Percentiles rank a stretch among this genome's conserved stretches.
Evolutionary conservation across 2,888 invertebrate species (phyloP).

Genomic region (Criorhina ranunculi): DNA sequence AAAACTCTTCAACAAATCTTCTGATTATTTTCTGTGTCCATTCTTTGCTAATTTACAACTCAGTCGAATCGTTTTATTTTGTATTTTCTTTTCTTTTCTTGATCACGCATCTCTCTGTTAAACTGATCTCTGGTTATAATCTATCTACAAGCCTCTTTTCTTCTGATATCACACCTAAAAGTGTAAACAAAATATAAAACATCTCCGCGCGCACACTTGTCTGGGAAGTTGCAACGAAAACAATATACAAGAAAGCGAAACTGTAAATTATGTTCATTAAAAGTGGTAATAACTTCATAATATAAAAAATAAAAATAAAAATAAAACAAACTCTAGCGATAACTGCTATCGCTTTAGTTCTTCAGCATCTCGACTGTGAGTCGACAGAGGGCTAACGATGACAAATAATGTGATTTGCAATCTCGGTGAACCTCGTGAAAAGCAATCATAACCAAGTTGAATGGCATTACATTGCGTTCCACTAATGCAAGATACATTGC

Average conservation of each 20-base stretch:
- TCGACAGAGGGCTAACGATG: conserved; percentile 15
- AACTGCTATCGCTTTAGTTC: conserved; percentile 65
- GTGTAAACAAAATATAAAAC: conserved; percentile 36
- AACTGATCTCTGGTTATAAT: conserved; percentile 40
- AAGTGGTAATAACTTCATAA: conserved; percentile 57
- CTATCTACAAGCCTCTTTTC: conserved; percentile 36
- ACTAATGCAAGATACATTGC: not conserved
- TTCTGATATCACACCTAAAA: conserved; percentile 48
- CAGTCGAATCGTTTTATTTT: not conserved
- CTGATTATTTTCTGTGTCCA: not conserved
- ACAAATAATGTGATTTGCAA: conserved; percentile 65
- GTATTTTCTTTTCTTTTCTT: not conserved
- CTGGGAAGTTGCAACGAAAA: conserved; percentile 59
- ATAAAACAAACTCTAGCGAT: conserved; percentile 23
- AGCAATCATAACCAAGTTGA: conserved; percentile 57
- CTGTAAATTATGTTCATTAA: conserved; percentile 54
- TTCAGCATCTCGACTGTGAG: conserved; percentile 30
- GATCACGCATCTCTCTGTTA: conserved; percentile 42
- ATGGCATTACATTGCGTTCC: conserved; percentile 39
- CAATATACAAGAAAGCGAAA: conserved; percentile 36
- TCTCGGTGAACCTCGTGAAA: conserved; percentile 61
- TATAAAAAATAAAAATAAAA: conserved; percentile 18
- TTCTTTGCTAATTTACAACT: conserved; percentile 6
- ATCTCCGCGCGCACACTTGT: conserved; percentile 3
- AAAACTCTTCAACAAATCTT: no score